These are phyloP conservation scores for Dorcus hopei DNA, from an alignment of 2,888 invertebrate species.

Conservation along the genomic window DNA sequence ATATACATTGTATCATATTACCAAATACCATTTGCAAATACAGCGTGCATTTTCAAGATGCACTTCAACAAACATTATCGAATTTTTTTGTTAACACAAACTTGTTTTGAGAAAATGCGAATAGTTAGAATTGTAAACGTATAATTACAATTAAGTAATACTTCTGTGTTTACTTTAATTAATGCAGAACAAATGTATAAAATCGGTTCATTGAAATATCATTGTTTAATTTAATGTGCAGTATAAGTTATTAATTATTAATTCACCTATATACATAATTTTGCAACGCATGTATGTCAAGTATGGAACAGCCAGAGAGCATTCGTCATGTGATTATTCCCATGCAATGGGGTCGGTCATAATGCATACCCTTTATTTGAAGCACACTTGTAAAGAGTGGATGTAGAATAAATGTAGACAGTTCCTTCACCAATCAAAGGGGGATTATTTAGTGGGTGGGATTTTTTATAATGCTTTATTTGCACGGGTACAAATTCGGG, in stretches of 20 bases:
- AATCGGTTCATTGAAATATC: too few relatives aligned
- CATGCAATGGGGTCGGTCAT: slow-evolving; percentile 31
- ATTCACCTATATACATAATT: neutral
- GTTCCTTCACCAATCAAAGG: slow-evolving; percentile 12
- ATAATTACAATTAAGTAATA: too few relatives aligned
- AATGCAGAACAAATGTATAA: too few relatives aligned
- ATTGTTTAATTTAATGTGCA: neutral
- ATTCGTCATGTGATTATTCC: slow-evolving; percentile 36
- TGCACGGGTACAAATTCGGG: slow-evolving; percentile 19
- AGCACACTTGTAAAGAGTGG: slow-evolving; percentile 1
- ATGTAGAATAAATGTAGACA: neutral
- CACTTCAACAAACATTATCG: too few relatives aligned
- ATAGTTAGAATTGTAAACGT: too few relatives aligned
- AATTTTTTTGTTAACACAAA: too few relatives aligned
- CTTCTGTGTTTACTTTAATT: too few relatives aligned
- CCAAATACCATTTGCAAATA: neutral
- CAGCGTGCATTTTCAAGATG: too few relatives aligned
- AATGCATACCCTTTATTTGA: slow-evolving; percentile 1
- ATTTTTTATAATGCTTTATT: slow-evolving; percentile 6
- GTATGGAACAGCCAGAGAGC: neutral
- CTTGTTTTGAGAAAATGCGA: too few relatives aligned
- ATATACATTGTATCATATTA: slow-evolving; percentile 14
- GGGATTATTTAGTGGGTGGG: slow-evolving; percentile 13
- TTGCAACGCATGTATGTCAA: neutral
- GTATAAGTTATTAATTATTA: neutral